phyloP scores from a whole-genome alignment of 2,888 invertebrate species.

The Baronia brevicornis region DNA sequence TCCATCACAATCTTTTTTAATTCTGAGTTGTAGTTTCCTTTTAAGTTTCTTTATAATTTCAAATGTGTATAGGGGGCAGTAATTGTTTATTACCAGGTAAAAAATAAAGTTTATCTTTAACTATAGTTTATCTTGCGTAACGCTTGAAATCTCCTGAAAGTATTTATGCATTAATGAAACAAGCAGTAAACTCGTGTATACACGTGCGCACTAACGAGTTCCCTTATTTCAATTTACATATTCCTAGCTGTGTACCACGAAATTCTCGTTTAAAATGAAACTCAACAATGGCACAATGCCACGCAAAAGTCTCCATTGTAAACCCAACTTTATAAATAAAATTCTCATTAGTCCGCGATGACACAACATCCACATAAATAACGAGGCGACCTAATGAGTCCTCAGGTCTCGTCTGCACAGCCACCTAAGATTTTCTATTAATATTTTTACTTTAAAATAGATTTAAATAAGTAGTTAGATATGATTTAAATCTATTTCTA shows the following conservation, averaged over 20 bases:
- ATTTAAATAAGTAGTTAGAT: too few relatives aligned
- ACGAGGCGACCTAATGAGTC: conserved; percentile 34
- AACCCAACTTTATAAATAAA: conserved; percentile 65
- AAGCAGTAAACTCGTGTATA: conserved; percentile 33
- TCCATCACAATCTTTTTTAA: too few relatives aligned
- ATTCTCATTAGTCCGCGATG: conserved; percentile 61
- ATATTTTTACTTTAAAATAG: too few relatives aligned
- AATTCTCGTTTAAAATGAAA: conserved; percentile 62
- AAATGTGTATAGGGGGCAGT: too few relatives aligned
- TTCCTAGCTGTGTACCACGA: conserved; percentile 57
- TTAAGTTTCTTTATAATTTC: too few relatives aligned
- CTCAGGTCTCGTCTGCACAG: conserved; percentile 5
- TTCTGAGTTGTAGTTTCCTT: too few relatives aligned
- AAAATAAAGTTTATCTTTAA: too few relatives aligned
- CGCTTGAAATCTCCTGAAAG: neutral
- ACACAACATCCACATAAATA: conserved; percentile 58
- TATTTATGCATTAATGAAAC: neutral
- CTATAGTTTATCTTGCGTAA: too few relatives aligned
- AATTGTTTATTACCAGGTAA: too few relatives aligned
- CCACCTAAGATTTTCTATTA: too few relatives aligned
- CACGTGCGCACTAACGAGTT: conserved; percentile 46
- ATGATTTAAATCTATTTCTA: too few relatives aligned
- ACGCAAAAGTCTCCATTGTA: conserved; percentile 62
- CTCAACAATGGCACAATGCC: conserved; percentile 69
- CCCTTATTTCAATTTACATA: conserved; percentile 65